phyloP scores from a whole-genome alignment of 2,113 vertebrate species.

The Tupaia chinensis region DNA sequence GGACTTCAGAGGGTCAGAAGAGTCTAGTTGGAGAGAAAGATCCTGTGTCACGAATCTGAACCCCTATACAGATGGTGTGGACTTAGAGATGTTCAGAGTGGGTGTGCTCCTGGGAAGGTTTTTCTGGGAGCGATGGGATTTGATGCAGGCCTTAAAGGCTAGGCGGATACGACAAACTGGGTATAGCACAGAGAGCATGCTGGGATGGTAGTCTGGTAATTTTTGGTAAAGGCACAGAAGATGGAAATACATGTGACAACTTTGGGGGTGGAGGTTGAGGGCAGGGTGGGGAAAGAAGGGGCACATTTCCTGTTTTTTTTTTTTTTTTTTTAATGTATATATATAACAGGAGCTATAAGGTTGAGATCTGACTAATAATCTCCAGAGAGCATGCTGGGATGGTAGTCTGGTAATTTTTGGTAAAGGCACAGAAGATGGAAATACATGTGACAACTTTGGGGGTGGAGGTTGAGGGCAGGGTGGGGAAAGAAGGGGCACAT shows the following conservation, averaged over 20 bases:
- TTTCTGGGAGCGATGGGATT: neutral
- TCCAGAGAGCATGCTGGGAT: neutral
- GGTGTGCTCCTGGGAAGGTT: neutral
- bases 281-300: neutral
- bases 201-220: neutral
- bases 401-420: neutral
- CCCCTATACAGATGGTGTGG: neutral
- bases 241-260: accelerated
- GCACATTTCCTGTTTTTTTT: neutral
- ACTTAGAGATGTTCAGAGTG: neutral
- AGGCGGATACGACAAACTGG: neutral
- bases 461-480: neutral
- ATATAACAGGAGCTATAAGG: neutral
- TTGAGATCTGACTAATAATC: neutral
- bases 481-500: neutral
- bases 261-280: neutral
- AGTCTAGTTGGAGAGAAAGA: neutral
- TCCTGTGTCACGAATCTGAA: neutral
- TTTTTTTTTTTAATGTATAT: no score
- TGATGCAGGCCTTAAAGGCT: neutral
- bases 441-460: neutral
- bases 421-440: neutral
- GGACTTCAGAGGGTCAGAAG: neutral
- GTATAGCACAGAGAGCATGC: neutral
- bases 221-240: neutral